Evolutionary conservation across 1,140 invertebrate species (phyloP), one percentile per base, ranked within the genome.

Genomic region (Lutraria rhynchaena): DNA sequence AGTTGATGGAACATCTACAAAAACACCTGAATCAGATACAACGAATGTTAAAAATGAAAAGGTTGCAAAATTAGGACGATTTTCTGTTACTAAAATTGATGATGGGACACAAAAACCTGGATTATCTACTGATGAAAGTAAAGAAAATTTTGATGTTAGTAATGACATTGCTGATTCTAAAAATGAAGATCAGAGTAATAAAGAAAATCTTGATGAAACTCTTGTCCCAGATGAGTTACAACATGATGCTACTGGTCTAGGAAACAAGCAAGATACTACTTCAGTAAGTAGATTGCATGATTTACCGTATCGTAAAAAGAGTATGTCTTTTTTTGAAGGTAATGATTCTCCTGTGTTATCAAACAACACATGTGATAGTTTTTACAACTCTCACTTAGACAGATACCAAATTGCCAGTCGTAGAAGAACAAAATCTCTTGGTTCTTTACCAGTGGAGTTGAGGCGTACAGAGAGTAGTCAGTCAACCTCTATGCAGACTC

Each of bases 201-300:
- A 41, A 15, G 31, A 9, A 44, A 27, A 2, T 41, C 17, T 13
- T 24, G 61, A 65, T 65, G 37, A 44, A 11, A 65, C 35, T n/a
- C 31, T 35, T 24, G 15, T 33, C 1, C 2, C 35, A 15, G 61
- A 22, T 22, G 22, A 17, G 41, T 11, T 3, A n/a, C 61, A 65
- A 41, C 31, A 35, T 17, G 33, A 37, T 61, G 58, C 4, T 3
- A 33, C 9, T 37, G 13, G 37, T 19, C 11, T 24, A 5, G 5
- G 3, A 22, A n/a, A 44, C 46, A 7, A 65, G 22, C 35, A 44
- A 65, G 37, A 49, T 31, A 5, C 24, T 19, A 49, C 44, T 24
- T 69, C 63, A 44, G 76, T 80, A 80, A 80, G 76, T 80, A 80
- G 49, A 51, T 58, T 80, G 76, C 76, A 69, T 80, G 76, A 80